These are phyloP conservation scores for Akabosia matsudoensis DNA, from an alignment of 1,140 invertebrate genomes.

Conservation along the genomic window DNA sequence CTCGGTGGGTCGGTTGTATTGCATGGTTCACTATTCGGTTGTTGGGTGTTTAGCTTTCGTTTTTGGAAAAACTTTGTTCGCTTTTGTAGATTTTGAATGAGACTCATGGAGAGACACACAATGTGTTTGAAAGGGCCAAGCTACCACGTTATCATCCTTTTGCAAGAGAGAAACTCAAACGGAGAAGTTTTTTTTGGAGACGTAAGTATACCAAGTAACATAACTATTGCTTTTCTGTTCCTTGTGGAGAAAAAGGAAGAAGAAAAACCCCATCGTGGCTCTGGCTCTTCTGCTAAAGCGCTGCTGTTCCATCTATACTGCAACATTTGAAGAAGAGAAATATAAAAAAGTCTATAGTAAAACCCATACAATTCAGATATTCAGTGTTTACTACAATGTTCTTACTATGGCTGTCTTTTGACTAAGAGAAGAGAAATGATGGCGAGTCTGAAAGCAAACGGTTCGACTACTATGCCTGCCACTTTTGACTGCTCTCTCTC, in stretches of 20 bases:
- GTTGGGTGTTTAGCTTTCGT: background rate
- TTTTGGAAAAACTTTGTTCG: conserved; percentile 17
- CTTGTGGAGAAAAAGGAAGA: background rate
- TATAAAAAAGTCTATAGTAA: too few species aligned
- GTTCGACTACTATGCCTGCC: too few species aligned
- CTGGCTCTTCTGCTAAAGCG: background rate
- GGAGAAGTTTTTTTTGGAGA: background rate
- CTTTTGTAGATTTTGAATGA: conserved; percentile 5
- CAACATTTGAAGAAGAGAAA: background rate
- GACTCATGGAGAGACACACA: background rate
- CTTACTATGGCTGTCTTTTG: background rate
- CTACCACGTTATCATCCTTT: too few species aligned
- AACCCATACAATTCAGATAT: background rate
- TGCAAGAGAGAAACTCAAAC: too few species aligned
- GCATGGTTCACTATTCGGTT: background rate
- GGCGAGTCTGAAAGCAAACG: too few species aligned
- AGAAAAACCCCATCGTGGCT: background rate
- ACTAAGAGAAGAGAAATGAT: too few species aligned
- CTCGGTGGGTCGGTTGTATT: background rate
- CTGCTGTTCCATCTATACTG: background rate
- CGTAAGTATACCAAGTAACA: background rate
- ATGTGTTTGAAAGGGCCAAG: too few species aligned
- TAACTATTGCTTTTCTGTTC: background rate
- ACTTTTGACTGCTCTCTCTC: too few species aligned
- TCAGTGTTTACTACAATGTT: background rate